Evolutionary conservation across 1,140 invertebrate species (phyloP), one percentile per base, ranked within the genome.

Genomic region (Choristoneura fumiferana): DNA sequence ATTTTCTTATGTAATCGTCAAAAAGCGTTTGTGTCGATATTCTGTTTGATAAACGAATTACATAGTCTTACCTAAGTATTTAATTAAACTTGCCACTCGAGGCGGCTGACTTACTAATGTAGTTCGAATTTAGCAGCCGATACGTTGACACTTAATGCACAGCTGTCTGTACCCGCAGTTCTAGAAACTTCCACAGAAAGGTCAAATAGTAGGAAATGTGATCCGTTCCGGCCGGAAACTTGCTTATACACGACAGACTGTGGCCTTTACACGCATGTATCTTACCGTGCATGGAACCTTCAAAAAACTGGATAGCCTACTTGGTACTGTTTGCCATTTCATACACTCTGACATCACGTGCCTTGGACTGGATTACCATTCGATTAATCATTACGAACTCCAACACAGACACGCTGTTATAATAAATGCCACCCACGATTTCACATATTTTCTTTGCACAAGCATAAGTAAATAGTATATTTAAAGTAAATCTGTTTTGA

Each of bases 181-280:
- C 43, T 49, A 17, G 43, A 49, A 22, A 22, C 17, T 49, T 29
- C 43, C 10, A 49, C 40, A n/a, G 15, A 43, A 49, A 49, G 43
- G 43, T 49, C 43, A 49, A 17, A 18, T 49, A 15, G 43, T 33
- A 49, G 43, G 43, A 49, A 49, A 49, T 29, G 12, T 22, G 43
- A 49, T 49, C 22, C n/a, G 43, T 49, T 49, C 43, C 43, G 43
- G 18, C 12, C 43, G 43, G 43, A 49, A 22, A 49, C 22, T 22
- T 17, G 43, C 10, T 33, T 6, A 29, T 6, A 29, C 6, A n/a
- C n/a, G n/a, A n/a, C n/a, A n/a, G 22, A 14, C 18, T 17, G 14
- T 18, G 43, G 43, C 43, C 43, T 49, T 49, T 22, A 1, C 43
- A 9, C 29, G 22, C n/a, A 22, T 49, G 12, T 45, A 9, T 22